Evolutionary conservation across 2,888 invertebrate species (phyloP), one percentile per base, ranked within the genome.

Genomic region (Villa cingulata): DNA sequence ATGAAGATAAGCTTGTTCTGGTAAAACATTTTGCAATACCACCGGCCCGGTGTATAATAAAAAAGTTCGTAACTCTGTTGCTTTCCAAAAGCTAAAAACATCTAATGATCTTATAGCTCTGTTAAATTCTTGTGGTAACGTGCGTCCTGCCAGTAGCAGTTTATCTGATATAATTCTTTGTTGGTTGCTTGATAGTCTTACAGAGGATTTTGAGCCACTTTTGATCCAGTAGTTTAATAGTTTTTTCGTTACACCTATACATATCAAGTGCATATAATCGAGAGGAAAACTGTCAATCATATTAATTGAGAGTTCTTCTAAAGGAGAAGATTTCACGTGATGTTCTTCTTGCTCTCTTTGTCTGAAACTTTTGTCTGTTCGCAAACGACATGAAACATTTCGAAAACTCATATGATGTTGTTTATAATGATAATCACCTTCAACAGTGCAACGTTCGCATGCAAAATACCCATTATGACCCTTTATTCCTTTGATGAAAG

Each of bases 271-370:
- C 48, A 41, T 48, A 37, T 44, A 48, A 23, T 48, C 43, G 12
- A 48, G 20, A 36, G 43, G 48, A 43, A 48, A 48, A 36, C 32
- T 43, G 6, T 44, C 42, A 10, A 48, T 43, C 38, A 43, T 43
- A 15, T 40, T 27, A 18, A 48, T 45, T 15, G 48, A 29, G 19
- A 48, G 5, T 7, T 19, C 44, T 48, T 41, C 34, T 41, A n/a
- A n/a, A n/a, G n/a, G n/a, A n/a, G n/a, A n/a, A n/a, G n/a, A n/a
- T n/a, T n/a, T n/a, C n/a, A n/a, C n/a, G n/a, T n/a, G n/a, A n/a
- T n/a, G n/a, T n/a, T n/a, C n/a, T n/a, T n/a, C n/a, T n/a, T n/a
- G n/a, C n/a, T n/a, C n/a, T n/a, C n/a, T n/a, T n/a, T n/a, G n/a
- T n/a, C n/a, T n/a, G n/a, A n/a, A n/a, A n/a, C n/a, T n/a, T n/a